Percentiles rank a stretch among this genome's conserved stretches.
Evolutionary conservation across 1,140 invertebrate species (phyloP).

Genomic region (Probaryconus sp.): DNA sequence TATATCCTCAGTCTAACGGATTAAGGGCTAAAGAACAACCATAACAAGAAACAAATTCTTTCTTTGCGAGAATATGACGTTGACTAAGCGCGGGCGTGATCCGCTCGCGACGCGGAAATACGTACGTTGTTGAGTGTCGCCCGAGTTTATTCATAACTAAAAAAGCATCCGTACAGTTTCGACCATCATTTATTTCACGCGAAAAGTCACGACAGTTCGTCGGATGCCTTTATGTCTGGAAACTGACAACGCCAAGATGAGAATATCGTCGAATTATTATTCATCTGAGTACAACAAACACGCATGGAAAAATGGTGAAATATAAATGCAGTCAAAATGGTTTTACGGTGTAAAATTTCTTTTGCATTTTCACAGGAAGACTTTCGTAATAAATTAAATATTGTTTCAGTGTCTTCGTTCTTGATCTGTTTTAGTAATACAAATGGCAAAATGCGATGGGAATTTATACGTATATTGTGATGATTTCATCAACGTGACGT

Average conservation of each 20-base stretch:
- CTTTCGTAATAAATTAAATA: no score
- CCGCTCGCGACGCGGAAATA: constrained; percentile 26
- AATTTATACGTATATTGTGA: no score
- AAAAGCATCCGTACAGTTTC: constrained; percentile 46
- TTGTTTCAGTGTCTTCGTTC: no score
- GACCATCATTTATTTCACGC: constrained; percentile 49
- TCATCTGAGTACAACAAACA: background rate
- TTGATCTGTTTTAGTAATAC: no score
- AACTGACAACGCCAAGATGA: constrained; percentile 38
- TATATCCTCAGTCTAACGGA: constrained; percentile 31
- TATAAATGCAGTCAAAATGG: no score
- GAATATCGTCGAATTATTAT: constrained; percentile 1
- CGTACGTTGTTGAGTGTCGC: constrained; percentile 35
- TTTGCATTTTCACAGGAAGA: no score
- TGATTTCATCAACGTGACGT: no score
- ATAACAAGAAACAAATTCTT: constrained; percentile 46
- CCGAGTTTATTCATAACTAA: constrained; percentile 48
- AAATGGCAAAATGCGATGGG: no score
- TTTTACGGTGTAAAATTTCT: no score
- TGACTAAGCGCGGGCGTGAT: constrained; percentile 35
- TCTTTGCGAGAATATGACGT: constrained; percentile 30
- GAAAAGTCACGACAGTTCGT: constrained; percentile 39
- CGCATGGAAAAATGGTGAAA: no score
- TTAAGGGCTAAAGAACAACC: constrained; percentile 41
- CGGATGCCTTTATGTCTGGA: constrained; percentile 29